Evolutionary conservation across 2,113 vertebrate species (phyloP).

Genomic region (Gallinago undulata): DNA sequence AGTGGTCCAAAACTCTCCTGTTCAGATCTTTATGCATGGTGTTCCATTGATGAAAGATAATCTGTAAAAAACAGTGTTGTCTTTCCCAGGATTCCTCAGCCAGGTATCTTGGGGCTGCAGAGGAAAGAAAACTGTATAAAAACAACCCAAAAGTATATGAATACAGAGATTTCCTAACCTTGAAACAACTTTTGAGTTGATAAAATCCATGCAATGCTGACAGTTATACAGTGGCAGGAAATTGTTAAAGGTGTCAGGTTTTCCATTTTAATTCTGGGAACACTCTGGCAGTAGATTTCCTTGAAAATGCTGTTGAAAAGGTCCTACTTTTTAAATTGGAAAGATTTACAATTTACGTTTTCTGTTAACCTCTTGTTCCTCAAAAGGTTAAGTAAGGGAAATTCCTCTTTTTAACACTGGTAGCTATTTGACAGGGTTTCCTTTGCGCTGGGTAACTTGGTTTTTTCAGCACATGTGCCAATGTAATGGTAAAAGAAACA

Average conservation of each 20-base stretch:
- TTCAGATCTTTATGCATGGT: not conserved
- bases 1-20: not conserved
- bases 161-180: constrained; percentile 12
- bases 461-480: not conserved
- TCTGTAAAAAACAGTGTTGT: not conserved
- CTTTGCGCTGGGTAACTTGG: not conserved
- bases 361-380: constrained; percentile 53
- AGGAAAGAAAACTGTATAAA: not conserved
- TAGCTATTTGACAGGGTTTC: constrained; percentile 18
- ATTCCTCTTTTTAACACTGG: constrained; percentile 16
- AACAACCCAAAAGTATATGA: not conserved
- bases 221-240: constrained; percentile 71
- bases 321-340: constrained; percentile 40
- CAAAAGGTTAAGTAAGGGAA: constrained; percentile 56
- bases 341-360: constrained; percentile 63
- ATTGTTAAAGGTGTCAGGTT: constrained; percentile 68
- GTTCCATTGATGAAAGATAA: not conserved
- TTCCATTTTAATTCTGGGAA: constrained; percentile 67
- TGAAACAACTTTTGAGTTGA: constrained; percentile 26
- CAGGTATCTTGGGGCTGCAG: not conserved
- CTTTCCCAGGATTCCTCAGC: not conserved
- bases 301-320: constrained; percentile 56
- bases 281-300: constrained; percentile 16
- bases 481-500: not conserved
- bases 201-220: constrained; percentile 55